These are phyloP conservation scores for Callaeas wilsoni DNA, from an alignment of 2,113 vertebrate genomes.

Conservation along the genomic window DNA sequence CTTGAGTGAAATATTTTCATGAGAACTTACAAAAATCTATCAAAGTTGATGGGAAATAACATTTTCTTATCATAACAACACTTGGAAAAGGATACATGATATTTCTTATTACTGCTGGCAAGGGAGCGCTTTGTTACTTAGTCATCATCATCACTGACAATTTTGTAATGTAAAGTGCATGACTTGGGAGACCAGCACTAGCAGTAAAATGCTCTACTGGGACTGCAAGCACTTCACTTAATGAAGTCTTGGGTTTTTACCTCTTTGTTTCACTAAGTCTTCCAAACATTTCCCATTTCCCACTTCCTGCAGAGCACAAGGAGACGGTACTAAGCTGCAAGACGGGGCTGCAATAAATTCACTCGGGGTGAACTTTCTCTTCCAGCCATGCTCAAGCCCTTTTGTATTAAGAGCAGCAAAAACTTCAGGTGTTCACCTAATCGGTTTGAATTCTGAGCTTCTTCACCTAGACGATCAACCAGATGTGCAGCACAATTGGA, in stretches of 20 bases:
- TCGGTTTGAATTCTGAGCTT: not conserved
- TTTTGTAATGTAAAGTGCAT: not conserved
- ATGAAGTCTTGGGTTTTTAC: not conserved
- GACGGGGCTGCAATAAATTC: not conserved
- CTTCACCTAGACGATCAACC: not conserved
- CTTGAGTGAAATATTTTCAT: not conserved
- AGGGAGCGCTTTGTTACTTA: not conserved
- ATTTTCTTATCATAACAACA: not conserved
- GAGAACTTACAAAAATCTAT: not conserved
- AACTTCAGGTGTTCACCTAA: not conserved
- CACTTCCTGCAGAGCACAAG: not conserved
- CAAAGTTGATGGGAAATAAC: not conserved
- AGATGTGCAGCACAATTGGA: not conserved
- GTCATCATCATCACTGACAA: not conserved
- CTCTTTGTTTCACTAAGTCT: not conserved
- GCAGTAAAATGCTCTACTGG: not conserved
- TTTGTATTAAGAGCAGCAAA: not conserved
- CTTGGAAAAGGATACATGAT: not conserved
- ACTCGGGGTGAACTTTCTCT: not conserved
- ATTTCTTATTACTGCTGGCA: not conserved
- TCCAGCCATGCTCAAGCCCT: not conserved
- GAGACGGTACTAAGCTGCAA: not conserved
- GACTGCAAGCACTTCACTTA: not conserved
- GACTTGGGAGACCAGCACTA: not conserved
- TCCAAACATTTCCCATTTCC: not conserved